Percentiles rank a stretch among this genome's conserved stretches.
Evolutionary conservation across 1,140 invertebrate genomes (phyloP).

Genomic region (Coboldia fuscipes): DNA sequence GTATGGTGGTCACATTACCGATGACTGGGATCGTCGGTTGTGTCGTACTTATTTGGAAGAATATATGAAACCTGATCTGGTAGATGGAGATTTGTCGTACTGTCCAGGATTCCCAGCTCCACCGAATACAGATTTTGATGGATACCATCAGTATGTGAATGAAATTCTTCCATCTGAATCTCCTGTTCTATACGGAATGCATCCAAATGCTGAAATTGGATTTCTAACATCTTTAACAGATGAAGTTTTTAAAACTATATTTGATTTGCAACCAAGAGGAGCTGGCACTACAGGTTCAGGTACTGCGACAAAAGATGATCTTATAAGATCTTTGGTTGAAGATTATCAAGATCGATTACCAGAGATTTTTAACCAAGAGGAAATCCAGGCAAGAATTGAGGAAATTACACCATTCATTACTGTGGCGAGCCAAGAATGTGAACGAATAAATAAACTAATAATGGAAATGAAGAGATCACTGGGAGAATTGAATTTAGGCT

Average conservation of each 20-base stretch:
- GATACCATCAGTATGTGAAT: conserved; percentile 79
- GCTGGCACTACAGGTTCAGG: conserved; percentile 49
- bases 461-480: conserved; percentile 62
- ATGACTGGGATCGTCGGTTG: conserved; percentile 81
- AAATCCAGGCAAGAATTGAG: conserved; percentile 71
- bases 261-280: conserved; percentile 82
- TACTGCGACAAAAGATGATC: conserved; percentile 60
- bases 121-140: conserved; percentile 66
- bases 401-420: conserved; percentile 81
- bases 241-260: conserved; percentile 68
- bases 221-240: conserved; percentile 75
- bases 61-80: conserved; percentile 65
- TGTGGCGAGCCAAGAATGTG: conserved; percentile 88
- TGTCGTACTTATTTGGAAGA: conserved; percentile 77
- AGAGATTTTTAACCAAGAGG: conserved; percentile 73
- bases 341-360: conserved; percentile 81
- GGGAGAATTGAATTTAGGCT: conserved; percentile 64
- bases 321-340: conserved; percentile 63
- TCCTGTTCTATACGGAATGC: conserved; percentile 77
- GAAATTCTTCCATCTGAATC: conserved; percentile 71
- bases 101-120: conserved; percentile 70
- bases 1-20: conserved; percentile 94
- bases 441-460: conserved; percentile 80
- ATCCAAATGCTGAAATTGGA: conserved; percentile 91
- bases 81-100: conserved; percentile 65